These are phyloP conservation scores for Brachionus paranguensis DNA, from an alignment of 1,140 invertebrate genomes.

Conservation along the genomic window DNA sequence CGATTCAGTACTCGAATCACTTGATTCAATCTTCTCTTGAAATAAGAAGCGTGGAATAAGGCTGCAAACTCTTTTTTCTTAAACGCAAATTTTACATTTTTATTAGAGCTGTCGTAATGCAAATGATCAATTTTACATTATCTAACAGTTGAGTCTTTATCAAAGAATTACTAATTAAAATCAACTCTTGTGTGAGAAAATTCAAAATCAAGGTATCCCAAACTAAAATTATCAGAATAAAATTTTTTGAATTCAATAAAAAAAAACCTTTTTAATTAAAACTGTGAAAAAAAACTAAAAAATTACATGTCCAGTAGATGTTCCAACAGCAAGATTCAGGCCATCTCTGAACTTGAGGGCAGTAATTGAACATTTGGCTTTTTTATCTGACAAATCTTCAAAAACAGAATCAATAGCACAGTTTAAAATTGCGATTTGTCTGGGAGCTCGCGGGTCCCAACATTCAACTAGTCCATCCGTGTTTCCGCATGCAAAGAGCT, in stretches of 20 bases:
- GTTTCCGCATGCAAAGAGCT: conserved; percentile 79
- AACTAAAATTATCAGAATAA: not conserved
- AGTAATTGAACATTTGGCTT: conserved; percentile 61
- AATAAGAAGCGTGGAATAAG: too few relatives aligned
- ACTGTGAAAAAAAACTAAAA: not conserved
- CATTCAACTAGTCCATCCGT: conserved; percentile 77
- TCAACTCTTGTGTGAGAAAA: too few relatives aligned
- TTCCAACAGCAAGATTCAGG: conserved; percentile 81
- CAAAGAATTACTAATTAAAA: too few relatives aligned
- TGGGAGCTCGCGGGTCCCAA: conserved; percentile 71
- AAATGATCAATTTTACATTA: too few relatives aligned
- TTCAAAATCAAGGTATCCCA: too few relatives aligned
- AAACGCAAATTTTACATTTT: too few relatives aligned
- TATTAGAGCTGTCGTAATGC: too few relatives aligned
- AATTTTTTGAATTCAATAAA: not conserved
- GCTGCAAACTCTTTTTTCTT: too few relatives aligned
- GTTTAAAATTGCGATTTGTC: conserved; percentile 72
- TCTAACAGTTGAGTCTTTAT: too few relatives aligned
- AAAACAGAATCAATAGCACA: conserved; percentile 69
- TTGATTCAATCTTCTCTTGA: too few relatives aligned
- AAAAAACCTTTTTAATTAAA: not conserved
- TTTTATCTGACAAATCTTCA: conserved; percentile 52
- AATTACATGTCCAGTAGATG: conserved; percentile 73
- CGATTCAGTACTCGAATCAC: too few relatives aligned
- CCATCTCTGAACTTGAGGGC: conserved; percentile 65